Evolutionary conservation across 1,140 invertebrate species (phyloP), one percentile per base, ranked within the genome.

Genomic region (Drosophila pectinifera): DNA sequence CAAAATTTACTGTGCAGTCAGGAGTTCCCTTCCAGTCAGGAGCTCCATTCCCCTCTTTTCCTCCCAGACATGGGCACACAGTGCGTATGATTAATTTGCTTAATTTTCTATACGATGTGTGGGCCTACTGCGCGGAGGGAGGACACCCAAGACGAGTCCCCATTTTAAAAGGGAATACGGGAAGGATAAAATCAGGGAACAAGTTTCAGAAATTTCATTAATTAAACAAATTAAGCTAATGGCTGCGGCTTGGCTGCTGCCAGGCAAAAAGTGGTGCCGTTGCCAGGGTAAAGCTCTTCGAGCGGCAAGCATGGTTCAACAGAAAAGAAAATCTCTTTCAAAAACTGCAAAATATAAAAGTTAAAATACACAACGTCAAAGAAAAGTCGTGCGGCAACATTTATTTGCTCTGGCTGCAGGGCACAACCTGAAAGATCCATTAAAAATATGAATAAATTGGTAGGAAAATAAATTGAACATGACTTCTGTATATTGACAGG

Each of bases 1-100:
- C 72, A 83, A 88, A 89, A 88, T 89, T 90, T 89, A 89, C 84
- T 78, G 78, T 89, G 84, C 84, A 83, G 51, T 83, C 58, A 73
- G 59, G 36, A 46, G 59, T 45, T 8, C 22, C 28, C 54, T 34
- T 6, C n/a, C n/a, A n/a, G n/a, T n/a, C n/a, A n/a, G n/a, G n/a
- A n/a, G n/a, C n/a, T n/a, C n/a, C n/a, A n/a, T n/a, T n/a, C n/a
- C n/a, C 4, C 16, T 5, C 11, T 36, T 10, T 6, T 16, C 20
- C 36, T 1, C n/a, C 22, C 34, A 31, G 46, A 18, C 48, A 10
- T 16, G 43, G 42, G 67, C 72, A 65, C 68, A 75, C 73, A 48
- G 58, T 84, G 84, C 84, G 84, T 89, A 89, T 89, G 84, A 89
- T 89, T 89, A 89, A 89, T 89, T 80, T 78, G 36, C 46, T 61